These are phyloP conservation scores for Genyomyrus donnyi DNA, from an alignment of 2,113 vertebrate genomes.

Conservation along the genomic window DNA sequence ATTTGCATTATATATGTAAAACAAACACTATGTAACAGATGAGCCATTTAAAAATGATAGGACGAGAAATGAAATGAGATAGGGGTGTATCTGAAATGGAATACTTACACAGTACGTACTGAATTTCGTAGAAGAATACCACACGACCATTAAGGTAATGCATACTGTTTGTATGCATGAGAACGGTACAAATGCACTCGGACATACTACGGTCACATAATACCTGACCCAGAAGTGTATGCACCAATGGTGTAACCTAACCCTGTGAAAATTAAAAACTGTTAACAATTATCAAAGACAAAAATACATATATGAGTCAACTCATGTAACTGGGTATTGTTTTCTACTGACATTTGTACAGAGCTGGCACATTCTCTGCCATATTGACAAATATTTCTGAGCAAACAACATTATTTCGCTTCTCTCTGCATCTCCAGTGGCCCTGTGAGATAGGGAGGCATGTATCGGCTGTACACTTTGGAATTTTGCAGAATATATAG, in stretches of 20 bases:
- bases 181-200: background rate
- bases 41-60: background rate
- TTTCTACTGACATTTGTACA: background rate
- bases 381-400: background rate
- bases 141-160: background rate
- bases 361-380: background rate
- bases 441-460: background rate
- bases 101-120: background rate
- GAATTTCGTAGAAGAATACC: background rate
- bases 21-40: background rate
- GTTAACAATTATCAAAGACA: background rate
- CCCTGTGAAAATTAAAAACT: background rate
- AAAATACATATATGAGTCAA: background rate
- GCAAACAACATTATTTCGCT: background rate
- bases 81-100: background rate
- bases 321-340: background rate
- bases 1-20: background rate
- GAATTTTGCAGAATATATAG: background rate
- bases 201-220: background rate
- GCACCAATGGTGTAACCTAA: background rate
- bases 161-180: background rate
- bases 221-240: background rate
- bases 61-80: background rate
- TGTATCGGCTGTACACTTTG: background rate
- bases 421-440: background rate